Percentiles rank a stretch among this genome's conserved stretches.
Conservation (phyloP, 2,888 invertebrate genomes). For the Adelphocoris suturalis region DNA sequence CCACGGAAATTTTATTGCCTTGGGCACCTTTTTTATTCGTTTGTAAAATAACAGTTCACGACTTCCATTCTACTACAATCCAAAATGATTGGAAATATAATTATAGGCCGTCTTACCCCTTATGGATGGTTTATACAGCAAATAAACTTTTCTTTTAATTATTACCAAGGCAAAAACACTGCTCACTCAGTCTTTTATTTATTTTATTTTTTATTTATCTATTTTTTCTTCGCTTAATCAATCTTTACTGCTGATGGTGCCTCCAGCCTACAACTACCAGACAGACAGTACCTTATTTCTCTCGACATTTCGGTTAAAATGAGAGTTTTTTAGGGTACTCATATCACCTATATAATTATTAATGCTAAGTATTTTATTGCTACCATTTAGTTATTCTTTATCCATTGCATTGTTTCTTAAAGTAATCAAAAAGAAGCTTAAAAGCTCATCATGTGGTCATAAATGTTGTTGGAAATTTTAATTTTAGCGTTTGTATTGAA, state of each 20-base stretch:
- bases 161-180: no score
- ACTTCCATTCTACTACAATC: no score
- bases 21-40: no score
- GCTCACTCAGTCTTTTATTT: no score
- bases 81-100: no score
- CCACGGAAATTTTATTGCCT: no score
- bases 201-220: no score
- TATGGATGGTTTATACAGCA: no score
- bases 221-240: no score
- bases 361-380: neutral
- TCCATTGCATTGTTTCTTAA: neutral
- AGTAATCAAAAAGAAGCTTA: conserved; percentile 10
- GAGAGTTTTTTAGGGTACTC: neutral
- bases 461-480: neutral
- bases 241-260: neutral
- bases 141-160: no score
- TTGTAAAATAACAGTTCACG: no score
- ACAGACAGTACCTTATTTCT: neutral
- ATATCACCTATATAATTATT: conserved; percentile 3
- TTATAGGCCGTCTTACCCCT: no score
- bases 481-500: conserved; percentile 21
- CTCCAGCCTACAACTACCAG: neutral
- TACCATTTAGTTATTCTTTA: neutral
- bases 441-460: neutral
- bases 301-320: neutral